Evolutionary conservation across 92 coral and sea anemone genomes (phyloP), one percentile per base, ranked within the genome.

Genomic region (Porites evermanni): DNA sequence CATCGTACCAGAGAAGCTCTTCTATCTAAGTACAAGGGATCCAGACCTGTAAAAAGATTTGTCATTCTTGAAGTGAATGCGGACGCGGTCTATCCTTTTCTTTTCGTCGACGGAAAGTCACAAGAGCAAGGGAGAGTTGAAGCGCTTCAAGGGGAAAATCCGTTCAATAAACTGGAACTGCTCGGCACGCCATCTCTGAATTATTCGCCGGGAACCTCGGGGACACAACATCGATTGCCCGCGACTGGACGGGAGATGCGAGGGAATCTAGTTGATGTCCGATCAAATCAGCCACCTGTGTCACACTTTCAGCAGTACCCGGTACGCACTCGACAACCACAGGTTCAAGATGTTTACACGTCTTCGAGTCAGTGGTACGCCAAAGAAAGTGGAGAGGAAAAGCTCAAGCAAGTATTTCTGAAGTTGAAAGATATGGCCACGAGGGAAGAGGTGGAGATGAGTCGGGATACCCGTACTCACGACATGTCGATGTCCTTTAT

Each of bases 291-390:
- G 60, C 32, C 21, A 32, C 4, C 72, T 7, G 8, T 1, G 17
- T n/a, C 58, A 38, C 7, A 44, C 61, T 1, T 0, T 23, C 17
- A n/a, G 61, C 19, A 0, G 16, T 5, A 10, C 6, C 24, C 14
- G 38, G 0, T 0, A 4, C 32, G 14, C 3, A 23, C 29, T 12
- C 21, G 19, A 24, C 26, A 24, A 23, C 5, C 72, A 9, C 66
- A 52, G 67, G 0, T 13, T 19, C 85, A 67, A 9, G 56, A 16
- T 16, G 87, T 50, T 13, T 7, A 0, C 1, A 78, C 84, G 1
- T n/a, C 6, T 52, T 2, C 0, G 1, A 12, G 12, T 0, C 92
- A 89, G 89, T 89, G 92, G 92, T 89, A 89, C 24, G 44, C 92
- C 0, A 2, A 0, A 0, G 9, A 29, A 2, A 11, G 0, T 0